These are phyloP conservation scores for Chunga burmeisteri DNA, from an alignment of 2,113 vertebrate species.

Conservation along the genomic window DNA sequence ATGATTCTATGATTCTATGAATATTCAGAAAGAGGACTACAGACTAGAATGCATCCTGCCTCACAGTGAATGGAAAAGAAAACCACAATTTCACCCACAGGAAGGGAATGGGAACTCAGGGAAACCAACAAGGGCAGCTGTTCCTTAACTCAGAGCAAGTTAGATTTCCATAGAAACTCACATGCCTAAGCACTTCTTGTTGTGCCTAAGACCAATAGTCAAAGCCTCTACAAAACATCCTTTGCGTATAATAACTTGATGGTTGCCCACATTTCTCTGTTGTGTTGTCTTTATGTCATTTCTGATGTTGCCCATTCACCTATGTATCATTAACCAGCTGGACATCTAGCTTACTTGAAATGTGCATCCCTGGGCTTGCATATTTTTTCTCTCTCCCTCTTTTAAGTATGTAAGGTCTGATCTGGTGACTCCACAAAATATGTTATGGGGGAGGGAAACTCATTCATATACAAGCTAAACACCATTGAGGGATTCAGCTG, in stretches of 20 bases:
- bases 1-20: too few relatives aligned
- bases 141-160: neutral
- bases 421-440: neutral
- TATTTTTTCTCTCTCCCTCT: neutral
- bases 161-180: neutral
- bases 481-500: neutral
- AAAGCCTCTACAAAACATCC: neutral
- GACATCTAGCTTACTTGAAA: neutral
- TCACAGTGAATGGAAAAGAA: neutral
- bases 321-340: neutral
- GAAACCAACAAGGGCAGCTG: neutral
- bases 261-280: neutral
- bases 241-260: neutral
- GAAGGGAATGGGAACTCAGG: neutral
- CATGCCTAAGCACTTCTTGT: neutral
- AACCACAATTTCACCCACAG: neutral
- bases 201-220: neutral
- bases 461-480: neutral
- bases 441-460: rapidly evolving
- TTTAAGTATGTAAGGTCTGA: neutral
- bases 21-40: neutral
- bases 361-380: too few relatives aligned
- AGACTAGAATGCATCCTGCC: neutral
- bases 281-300: neutral
- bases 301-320: neutral